Base-by-base conservation (phyloP, 1,140 invertebrate genomes). In the Drosophila leontia region DNA sequence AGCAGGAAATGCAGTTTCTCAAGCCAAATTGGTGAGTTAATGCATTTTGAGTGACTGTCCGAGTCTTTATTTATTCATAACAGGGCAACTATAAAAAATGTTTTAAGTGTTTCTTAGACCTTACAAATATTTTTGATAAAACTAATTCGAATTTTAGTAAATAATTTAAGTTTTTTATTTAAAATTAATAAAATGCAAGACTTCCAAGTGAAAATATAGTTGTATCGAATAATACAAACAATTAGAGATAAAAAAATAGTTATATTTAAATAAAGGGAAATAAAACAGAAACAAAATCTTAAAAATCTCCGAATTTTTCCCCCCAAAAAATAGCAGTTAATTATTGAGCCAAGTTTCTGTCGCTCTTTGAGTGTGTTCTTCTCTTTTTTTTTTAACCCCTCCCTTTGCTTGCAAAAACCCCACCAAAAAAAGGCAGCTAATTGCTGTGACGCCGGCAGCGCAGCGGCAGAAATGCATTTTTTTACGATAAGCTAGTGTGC, bases 1-100 rank as follows among this genome's bases (percentile, higher is more conserved):
- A 85, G 82, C 82, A 85, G 82, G 82, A 85, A 85, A 85, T 85
- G 82, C 82, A 85, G 67, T 84, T 84, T 72, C 70, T 74, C 70
- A 74, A 74, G 70, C 55, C 39, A 8, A 37, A 11, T 42, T 60
- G 70, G 53, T 60, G 70, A 26, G 29, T 59, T 60, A 57, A 60
- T 72, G 44, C n/a, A 32, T 26, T 57, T 26, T 44, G 70, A 74
- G 70, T 74, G 55, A 60, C 32, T 60, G 41, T 23, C 29, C 12
- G 13, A 15, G 32, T 11, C 26, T 29, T 45, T 44, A 63, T 32
- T 70, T 45, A 45, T 70, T 71, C 34, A 47, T 34, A 34, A 13
- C 13, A 45, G 32, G 1, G 26, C 29, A 32, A 39, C 19, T 23
- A 41, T 29, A 13, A 29, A 11, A 1, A 7, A n/a, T n/a, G 26